These are phyloP conservation scores for Cephus rjabovi DNA, from an alignment of 2,888 invertebrate genomes.

Conservation along the genomic window DNA sequence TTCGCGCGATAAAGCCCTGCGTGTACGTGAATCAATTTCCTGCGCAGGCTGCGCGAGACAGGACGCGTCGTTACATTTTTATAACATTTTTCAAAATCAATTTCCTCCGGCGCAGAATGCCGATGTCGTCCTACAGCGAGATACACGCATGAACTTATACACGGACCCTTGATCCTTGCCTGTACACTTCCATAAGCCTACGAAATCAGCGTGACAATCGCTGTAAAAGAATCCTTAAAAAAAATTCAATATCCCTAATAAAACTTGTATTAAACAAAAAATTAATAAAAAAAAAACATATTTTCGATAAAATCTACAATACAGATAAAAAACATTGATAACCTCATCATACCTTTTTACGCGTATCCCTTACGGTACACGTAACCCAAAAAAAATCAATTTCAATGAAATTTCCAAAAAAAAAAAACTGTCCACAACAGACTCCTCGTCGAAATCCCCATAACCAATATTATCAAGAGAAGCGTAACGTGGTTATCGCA, in stretches of 20 bases:
- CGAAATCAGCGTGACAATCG: background rate
- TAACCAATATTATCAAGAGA: background rate
- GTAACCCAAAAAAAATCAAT: background rate
- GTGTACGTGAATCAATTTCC: slow-evolving; percentile 26
- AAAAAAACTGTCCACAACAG: too few species aligned
- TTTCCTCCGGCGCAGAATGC: slow-evolving; percentile 14
- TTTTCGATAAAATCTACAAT: too few species aligned
- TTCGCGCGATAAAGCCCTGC: slow-evolving; percentile 4
- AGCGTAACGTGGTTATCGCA: background rate
- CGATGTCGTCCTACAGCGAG: background rate
- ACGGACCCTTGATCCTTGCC: background rate
- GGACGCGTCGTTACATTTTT: slow-evolving; percentile 18
- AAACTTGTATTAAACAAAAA: too few species aligned
- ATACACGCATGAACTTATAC: background rate
- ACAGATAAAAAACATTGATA: too few species aligned
- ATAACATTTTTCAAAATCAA: slow-evolving; percentile 19
- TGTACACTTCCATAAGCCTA: background rate
- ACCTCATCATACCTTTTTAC: too few species aligned
- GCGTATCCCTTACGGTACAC: background rate
- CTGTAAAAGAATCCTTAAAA: background rate
- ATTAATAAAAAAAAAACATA: too few species aligned
- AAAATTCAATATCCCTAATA: background rate
- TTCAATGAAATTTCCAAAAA: too few species aligned
- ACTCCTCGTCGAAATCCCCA: background rate
- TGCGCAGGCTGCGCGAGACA: slow-evolving; percentile 24